These are phyloP conservation scores for Zele albiditarsus DNA, from an alignment of 2,888 invertebrate genomes.

Conservation along the genomic window DNA sequence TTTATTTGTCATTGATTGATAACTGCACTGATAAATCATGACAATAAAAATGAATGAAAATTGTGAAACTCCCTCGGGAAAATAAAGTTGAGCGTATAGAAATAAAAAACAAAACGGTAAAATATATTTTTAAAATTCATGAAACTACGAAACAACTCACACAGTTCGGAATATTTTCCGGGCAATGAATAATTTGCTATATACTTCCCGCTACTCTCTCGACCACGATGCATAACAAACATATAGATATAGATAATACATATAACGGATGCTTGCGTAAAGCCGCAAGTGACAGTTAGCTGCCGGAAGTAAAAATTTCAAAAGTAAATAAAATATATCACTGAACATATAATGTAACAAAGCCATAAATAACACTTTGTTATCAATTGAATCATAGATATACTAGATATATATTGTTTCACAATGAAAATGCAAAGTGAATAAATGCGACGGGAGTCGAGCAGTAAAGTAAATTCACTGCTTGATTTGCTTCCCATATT, in stretches of 20 bases:
- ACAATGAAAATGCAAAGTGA: slow-evolving; percentile 22
- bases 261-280: slow-evolving; percentile 42
- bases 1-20: slow-evolving; percentile 19
- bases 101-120: slow-evolving; percentile 21
- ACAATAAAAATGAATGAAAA: slow-evolving; percentile 27
- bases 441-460: slow-evolving; percentile 6
- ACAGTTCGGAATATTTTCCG: slow-evolving; percentile 38
- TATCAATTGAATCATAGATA: neutral
- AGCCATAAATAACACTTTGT: neutral
- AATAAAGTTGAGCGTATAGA: slow-evolving; percentile 7
- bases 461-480: slow-evolving; percentile 32
- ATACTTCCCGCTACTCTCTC: slow-evolving; percentile 21
- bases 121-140: slow-evolving; percentile 39
- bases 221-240: slow-evolving; percentile 40
- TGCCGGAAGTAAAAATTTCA: slow-evolving; percentile 42
- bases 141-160: slow-evolving; percentile 33
- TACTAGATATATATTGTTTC: neutral
- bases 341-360: slow-evolving; percentile 10
- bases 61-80: neutral
- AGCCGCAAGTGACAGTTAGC: slow-evolving; percentile 38
- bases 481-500: slow-evolving; percentile 30
- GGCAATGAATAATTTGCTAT: slow-evolving; percentile 40
- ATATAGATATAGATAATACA: slow-evolving; percentile 39
- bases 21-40: slow-evolving; percentile 15
- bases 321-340: slow-evolving; percentile 35